Evolutionary conservation across 2,888 invertebrate genomes (phyloP).

Genomic region (Willowsia nigromaculata): DNA sequence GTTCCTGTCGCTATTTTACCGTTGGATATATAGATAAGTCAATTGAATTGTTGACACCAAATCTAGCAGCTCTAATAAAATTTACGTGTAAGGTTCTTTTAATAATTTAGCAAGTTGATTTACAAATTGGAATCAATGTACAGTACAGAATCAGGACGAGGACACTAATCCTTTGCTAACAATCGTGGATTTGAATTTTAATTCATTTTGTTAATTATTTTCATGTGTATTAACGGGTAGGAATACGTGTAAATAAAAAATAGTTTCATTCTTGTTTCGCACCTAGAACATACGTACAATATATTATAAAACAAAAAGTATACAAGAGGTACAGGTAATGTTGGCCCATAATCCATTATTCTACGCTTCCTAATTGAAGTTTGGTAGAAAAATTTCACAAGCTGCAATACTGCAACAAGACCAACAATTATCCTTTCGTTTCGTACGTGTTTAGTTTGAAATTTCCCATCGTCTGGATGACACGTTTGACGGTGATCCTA

Average conservation of each 20-base stretch:
- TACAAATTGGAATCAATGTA: background rate
- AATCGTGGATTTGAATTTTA: too few relatives aligned
- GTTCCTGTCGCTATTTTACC: slow-evolving; percentile 88
- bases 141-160: too few relatives aligned
- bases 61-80: too few relatives aligned
- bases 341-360: slow-evolving; percentile 50
- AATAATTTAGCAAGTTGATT: background rate
- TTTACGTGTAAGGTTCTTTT: too few relatives aligned
- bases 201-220: too few relatives aligned
- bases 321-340: background rate
- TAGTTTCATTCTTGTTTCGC: too few relatives aligned
- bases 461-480: slow-evolving; percentile 21
- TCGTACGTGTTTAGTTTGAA: background rate
- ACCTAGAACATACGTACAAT: background rate
- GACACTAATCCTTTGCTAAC: too few relatives aligned
- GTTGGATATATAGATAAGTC: slow-evolving; percentile 80
- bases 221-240: background rate
- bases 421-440: background rate
- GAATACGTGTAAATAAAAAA: too few relatives aligned
- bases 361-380: slow-evolving; percentile 70
- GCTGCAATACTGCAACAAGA: slow-evolving; percentile 49
- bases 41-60: too few relatives aligned
- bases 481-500: slow-evolving; percentile 7
- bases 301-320: background rate
- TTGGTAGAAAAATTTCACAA: slow-evolving; percentile 71